A percentile compares a stretch with the other conserved stretches of the same genome.
phyloP scores from a whole-genome alignment of 2,797 vertebrate genomes.

The Phyllotis vaccarum region DNA sequence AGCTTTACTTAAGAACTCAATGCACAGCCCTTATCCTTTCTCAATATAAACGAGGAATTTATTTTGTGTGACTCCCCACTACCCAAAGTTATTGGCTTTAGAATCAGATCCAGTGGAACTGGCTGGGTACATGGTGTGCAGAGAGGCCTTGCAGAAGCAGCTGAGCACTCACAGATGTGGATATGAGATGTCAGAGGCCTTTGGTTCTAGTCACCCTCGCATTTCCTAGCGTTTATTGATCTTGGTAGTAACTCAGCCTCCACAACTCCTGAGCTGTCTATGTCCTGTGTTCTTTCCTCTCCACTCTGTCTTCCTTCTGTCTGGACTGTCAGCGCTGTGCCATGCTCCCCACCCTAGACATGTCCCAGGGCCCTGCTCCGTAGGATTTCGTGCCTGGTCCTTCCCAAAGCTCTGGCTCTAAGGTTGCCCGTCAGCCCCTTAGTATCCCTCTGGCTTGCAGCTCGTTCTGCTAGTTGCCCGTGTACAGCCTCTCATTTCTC shows the following conservation, averaged over 20 bases:
- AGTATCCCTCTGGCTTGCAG: background rate
- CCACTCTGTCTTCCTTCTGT: background rate
- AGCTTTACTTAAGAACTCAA: conserved; percentile 27
- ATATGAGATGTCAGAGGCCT: background rate
- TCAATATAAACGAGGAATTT: background rate
- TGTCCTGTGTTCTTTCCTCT: background rate
- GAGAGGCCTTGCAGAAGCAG: background rate
- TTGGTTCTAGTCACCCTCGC: background rate
- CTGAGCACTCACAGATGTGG: background rate
- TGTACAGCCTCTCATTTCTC: background rate
- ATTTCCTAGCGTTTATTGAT: background rate
- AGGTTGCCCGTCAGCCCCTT: background rate
- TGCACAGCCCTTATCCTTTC: background rate
- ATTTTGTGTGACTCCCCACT: background rate
- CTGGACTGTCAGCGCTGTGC: background rate
- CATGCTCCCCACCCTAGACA: background rate
- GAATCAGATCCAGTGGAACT: conserved; percentile 45
- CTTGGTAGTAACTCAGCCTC: background rate
- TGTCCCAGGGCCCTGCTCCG: background rate
- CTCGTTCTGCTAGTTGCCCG: background rate
- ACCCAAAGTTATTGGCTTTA: conserved; percentile 28
- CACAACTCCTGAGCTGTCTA: background rate
- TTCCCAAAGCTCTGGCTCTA: background rate
- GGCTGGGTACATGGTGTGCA: background rate
- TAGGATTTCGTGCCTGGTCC: background rate